A percentile compares a stretch with the other conserved stretches of the same genome.
These are phyloP conservation scores for Trissolcus basalis DNA, from an alignment of 1,140 invertebrate genomes.

Conservation along the genomic window DNA sequence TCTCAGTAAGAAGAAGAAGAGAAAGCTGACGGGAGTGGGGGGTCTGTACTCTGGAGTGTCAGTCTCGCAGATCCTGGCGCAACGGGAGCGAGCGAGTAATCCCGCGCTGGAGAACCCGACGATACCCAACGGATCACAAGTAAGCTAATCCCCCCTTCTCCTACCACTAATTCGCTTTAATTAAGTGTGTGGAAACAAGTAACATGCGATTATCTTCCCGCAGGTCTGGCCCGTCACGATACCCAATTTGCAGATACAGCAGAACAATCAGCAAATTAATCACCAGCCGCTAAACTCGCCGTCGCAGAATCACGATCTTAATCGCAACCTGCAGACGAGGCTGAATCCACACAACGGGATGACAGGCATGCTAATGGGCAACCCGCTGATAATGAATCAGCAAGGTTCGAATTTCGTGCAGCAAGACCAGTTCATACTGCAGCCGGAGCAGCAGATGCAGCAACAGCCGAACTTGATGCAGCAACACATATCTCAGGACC, in stretches of 20 bases:
- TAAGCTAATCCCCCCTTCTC: constrained; percentile 50
- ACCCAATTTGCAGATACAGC: constrained; percentile 68
- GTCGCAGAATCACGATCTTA: constrained; percentile 66
- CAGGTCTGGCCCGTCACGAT: constrained; percentile 73
- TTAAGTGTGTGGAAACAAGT: not conserved
- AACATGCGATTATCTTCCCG: constrained; percentile 19
- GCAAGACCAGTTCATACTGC: constrained; percentile 67
- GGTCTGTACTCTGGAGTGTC: constrained; percentile 79
- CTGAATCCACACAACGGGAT: constrained; percentile 68
- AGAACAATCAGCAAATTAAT: constrained; percentile 67
- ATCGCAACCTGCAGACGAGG: constrained; percentile 67
- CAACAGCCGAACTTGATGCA: constrained; percentile 65
- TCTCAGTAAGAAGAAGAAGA: constrained; percentile 80
- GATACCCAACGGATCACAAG: constrained; percentile 69
- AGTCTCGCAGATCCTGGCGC: constrained; percentile 81
- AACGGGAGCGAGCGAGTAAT: constrained; percentile 77
- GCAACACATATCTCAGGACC: constrained; percentile 69
- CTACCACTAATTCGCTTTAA: not conserved
- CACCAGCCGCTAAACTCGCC: constrained; percentile 67
- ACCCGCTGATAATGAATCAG: constrained; percentile 73
- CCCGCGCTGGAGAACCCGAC: constrained; percentile 65
- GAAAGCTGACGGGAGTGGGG: constrained; percentile 78
- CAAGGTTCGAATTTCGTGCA: constrained; percentile 67
- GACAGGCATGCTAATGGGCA: constrained; percentile 72
- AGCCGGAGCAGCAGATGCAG: constrained; percentile 68